phyloP scores from a whole-genome alignment of 2,888 invertebrate genomes.

The Nomada lathburiana region DNA sequence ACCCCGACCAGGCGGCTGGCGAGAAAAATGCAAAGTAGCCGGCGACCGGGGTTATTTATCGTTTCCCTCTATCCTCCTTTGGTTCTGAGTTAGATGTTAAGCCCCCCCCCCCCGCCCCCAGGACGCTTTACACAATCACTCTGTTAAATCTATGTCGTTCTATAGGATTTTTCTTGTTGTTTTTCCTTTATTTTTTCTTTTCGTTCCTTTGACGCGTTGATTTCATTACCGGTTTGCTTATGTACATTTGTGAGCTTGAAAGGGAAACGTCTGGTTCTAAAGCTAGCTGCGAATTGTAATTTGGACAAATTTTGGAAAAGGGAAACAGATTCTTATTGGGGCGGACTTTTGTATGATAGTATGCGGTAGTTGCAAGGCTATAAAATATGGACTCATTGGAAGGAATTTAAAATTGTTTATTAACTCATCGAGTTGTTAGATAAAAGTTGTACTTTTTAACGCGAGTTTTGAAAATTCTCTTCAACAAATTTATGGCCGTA shows the following conservation, averaged over 20 bases:
- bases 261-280: too few relatives aligned
- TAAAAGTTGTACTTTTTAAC: background rate
- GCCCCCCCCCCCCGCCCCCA: background rate
- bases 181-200: too few relatives aligned
- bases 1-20: conserved; percentile 9
- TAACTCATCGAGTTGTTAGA: background rate
- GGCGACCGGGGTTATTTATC: conserved; percentile 74
- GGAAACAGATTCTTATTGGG: too few relatives aligned
- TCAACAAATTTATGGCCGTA: conserved; percentile 6
- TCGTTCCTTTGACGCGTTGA: too few relatives aligned
- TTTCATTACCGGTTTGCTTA: too few relatives aligned
- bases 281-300: too few relatives aligned
- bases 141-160: background rate
- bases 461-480: background rate
- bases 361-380: too few relatives aligned
- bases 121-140: background rate
- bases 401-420: background rate
- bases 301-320: too few relatives aligned
- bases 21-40: conserved; percentile 74
- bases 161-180: too few relatives aligned
- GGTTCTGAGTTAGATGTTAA: conserved; percentile 20
- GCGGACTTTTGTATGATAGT: too few relatives aligned
- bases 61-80: conserved; percentile 27
- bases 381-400: too few relatives aligned
- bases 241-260: too few relatives aligned